A percentile compares a stretch with the other conserved stretches of the same genome.
Evolutionary conservation across 2,113 vertebrate species (phyloP).

Genomic region (Halcyon senegalensis): DNA sequence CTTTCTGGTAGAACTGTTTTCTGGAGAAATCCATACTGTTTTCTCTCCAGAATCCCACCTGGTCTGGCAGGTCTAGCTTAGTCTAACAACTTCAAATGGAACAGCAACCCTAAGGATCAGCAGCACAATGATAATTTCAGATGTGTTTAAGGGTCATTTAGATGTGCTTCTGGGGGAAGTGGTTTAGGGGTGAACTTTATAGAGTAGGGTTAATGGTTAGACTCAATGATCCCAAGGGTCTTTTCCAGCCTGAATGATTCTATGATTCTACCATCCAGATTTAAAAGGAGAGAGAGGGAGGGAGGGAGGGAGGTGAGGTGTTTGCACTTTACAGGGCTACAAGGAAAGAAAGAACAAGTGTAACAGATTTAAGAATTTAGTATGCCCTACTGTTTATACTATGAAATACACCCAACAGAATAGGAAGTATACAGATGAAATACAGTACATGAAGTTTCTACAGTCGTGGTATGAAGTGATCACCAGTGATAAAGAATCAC

Average conservation of each 20-base stretch:
- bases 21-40: background rate
- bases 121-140: background rate
- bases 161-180: too few relatives aligned
- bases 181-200: too few relatives aligned
- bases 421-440: background rate
- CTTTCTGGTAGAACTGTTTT: background rate
- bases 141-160: too few relatives aligned
- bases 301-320: background rate
- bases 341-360: background rate
- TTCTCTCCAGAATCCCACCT: background rate
- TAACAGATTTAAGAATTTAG: background rate
- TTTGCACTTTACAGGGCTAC: background rate
- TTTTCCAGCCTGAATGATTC: too few relatives aligned
- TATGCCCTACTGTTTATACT: background rate
- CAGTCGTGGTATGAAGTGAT: accelerated
- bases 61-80: background rate
- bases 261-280: background rate
- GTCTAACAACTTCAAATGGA: background rate
- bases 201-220: too few relatives aligned
- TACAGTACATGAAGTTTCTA: background rate
- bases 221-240: too few relatives aligned
- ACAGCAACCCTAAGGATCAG: background rate
- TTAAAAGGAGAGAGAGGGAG: background rate
- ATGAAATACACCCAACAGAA: background rate
- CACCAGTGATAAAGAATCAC: background rate